Conservation (phyloP, 2,797 vertebrate genomes). For the Gastrophryne carolinensis region DNA sequence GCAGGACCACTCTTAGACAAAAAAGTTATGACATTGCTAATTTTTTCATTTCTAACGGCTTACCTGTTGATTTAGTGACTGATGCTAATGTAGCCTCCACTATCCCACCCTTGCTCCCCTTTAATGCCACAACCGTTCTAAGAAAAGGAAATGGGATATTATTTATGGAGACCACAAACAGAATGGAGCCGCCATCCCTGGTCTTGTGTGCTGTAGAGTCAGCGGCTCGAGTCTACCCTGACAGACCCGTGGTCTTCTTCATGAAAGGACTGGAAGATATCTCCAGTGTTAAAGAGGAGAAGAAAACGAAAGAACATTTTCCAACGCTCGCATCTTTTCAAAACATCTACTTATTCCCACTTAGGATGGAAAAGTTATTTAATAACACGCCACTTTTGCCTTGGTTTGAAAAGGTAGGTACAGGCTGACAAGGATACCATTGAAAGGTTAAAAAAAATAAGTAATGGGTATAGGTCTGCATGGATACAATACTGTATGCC, state of each 20-base stretch:
- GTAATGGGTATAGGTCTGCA: no score
- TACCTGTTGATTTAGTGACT: no score
- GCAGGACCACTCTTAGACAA: no score
- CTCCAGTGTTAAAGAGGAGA: slow-evolving; percentile 17
- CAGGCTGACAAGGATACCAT: no score
- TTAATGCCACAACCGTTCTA: no score
- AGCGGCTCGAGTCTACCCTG: slow-evolving; percentile 65
- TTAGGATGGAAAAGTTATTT: slow-evolving; percentile 67
- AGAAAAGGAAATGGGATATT: slow-evolving; percentile 61
- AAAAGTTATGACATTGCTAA: no score
- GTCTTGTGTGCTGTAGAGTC: slow-evolving; percentile 72
- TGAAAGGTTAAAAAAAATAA: no score
- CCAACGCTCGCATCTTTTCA: slow-evolving; percentile 65
- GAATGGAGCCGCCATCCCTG: slow-evolving; percentile 58
- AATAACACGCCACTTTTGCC: slow-evolving; percentile 67
- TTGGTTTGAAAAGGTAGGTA: slow-evolving; percentile 67
- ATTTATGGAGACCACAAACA: slow-evolving; percentile 69
- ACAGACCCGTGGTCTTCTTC: slow-evolving; percentile 63
- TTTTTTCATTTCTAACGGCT: no score
- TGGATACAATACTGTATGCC: no score
- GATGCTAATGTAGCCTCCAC: no score
- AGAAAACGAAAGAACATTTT: slow-evolving; percentile 57
- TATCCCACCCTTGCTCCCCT: no score
- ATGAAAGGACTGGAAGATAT: slow-evolving; percentile 63
- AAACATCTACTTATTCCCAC: slow-evolving; percentile 70